A percentile compares a stretch with the other conserved stretches of the same genome.
phyloP scores from a whole-genome alignment of 2,113 vertebrate species.

The Oryzias javanicus region DNA sequence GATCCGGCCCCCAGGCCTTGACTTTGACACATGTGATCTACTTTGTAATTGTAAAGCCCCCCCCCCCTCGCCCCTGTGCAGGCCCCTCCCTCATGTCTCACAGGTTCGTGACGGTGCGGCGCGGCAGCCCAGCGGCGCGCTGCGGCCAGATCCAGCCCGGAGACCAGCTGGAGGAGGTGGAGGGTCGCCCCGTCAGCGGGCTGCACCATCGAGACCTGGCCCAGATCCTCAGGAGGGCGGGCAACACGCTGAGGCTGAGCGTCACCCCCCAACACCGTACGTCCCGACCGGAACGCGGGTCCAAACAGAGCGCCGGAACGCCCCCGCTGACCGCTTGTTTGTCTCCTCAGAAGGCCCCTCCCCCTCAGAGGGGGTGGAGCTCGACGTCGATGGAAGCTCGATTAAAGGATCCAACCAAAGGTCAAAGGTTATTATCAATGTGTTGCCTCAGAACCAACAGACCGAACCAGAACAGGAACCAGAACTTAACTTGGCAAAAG shows the following conservation, averaged over 20 bases:
- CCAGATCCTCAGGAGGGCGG: slow-evolving; percentile 76
- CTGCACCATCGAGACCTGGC: slow-evolving; percentile 76
- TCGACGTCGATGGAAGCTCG: slow-evolving; percentile 61
- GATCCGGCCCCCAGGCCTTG: too few species aligned
- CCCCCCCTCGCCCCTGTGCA: background rate
- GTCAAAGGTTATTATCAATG: slow-evolving; percentile 54
- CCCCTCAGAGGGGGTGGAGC: slow-evolving; percentile 65
- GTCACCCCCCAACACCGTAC: slow-evolving; percentile 64
- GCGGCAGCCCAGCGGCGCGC: slow-evolving; percentile 76
- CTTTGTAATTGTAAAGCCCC: too few species aligned
- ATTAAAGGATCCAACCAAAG: slow-evolving; percentile 60
- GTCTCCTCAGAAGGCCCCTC: slow-evolving; percentile 54
- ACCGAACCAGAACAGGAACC: too few species aligned
- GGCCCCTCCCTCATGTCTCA: slow-evolving; percentile 72
- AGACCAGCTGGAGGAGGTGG: slow-evolving; percentile 76
- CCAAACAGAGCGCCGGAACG: background rate
- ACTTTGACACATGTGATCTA: too few species aligned
- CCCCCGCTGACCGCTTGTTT: background rate
- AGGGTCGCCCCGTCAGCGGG: slow-evolving; percentile 59
- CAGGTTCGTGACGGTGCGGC: slow-evolving; percentile 74
- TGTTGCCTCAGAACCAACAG: too few species aligned
- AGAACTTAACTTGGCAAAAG: too few species aligned
- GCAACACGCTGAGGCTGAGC: slow-evolving; percentile 76
- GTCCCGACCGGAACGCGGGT: background rate
- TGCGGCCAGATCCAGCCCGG: slow-evolving; percentile 75